Base-by-base conservation (phyloP, 2,113 vertebrate genomes). In the Scophthalmus maximus region DNA sequence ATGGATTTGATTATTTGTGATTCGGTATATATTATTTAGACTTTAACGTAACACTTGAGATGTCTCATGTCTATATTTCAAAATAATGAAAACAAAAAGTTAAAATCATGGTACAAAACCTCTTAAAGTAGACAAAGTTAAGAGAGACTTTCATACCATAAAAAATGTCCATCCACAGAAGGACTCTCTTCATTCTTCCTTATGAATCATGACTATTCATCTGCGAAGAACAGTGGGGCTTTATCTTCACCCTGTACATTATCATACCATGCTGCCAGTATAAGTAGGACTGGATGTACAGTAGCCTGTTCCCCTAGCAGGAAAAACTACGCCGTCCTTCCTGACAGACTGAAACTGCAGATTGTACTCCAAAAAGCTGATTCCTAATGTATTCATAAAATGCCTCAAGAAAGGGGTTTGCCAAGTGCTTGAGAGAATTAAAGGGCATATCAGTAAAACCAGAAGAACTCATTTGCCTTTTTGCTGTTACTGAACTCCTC, bases 191-290 rank as follows among this genome's bases (percentile, higher is more conserved):
- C 71, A 72, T 78, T 50, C 64, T 66, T 46, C 55, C 10, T 49
- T 51, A 68, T 89, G 84, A 88, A 87, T 91, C 74, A 50, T 79
- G 62, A 77, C 74, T 73, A 89, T 88, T 89, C 82, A 89, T 86
- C 32, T n/a, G 34, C 26, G 49, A 6, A 69, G 71, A 88, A 90
- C 87, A 89, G 83, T 82, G 75, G 65, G 2, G 30, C 85, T 85
- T 90, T 90, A 85, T 90, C 40, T 64, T 47, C 50, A 53, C 56
- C 60, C 10, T 73, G 74, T 74, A 86, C 83, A 83, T 90, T 78
- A 82, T 79, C 84, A 87, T 73, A 78, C 68, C 52, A 71, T 20
- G 17, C 40, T 49, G 46, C 56, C 47, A 72, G 49, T n/a, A 44
- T 36, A 34, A 70, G 61, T 26, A 68, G 73, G 57, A 72, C 77